Percentiles rank a stretch among this genome's conserved stretches.
Conservation (phyloP, 2,888 invertebrate genomes). For the Eueremaeus valkanovi region DNA sequence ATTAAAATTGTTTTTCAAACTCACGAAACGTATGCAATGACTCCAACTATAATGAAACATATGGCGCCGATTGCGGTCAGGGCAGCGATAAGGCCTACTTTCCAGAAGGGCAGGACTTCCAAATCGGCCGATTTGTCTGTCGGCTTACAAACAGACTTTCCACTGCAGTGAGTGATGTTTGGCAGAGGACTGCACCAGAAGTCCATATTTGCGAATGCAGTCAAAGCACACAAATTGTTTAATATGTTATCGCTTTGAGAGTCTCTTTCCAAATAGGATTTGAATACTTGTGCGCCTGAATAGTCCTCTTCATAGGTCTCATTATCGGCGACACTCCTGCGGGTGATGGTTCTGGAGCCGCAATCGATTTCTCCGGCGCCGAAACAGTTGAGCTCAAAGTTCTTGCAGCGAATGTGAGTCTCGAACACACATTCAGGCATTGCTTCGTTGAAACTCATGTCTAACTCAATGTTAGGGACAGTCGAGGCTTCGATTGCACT, state of each 20-base stretch:
- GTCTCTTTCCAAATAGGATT: neutral
- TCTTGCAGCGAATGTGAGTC: conserved; percentile 1
- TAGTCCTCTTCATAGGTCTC: neutral
- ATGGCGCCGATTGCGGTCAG: conserved; percentile 36
- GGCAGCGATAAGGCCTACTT: conserved; percentile 32
- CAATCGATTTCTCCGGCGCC: conserved; percentile 25
- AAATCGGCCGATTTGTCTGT: neutral
- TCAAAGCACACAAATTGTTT: conserved; percentile 15
- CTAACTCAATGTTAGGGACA: neutral
- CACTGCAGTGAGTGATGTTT: neutral
- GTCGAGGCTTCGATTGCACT: neutral
- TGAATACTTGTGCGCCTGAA: neutral
- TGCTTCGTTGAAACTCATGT: neutral
- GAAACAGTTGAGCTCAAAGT: neutral
- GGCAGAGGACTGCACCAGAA: conserved; percentile 4
- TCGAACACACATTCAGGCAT: conserved; percentile 6
- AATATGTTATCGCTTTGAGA: neutral
- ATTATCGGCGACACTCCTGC: neutral
- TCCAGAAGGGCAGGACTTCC: conserved; percentile 16
- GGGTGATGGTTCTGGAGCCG: neutral
- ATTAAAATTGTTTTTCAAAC: conserved; percentile 8
- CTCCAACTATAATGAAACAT: conserved; percentile 26
- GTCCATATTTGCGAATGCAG: neutral
- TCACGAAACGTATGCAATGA: conserved; percentile 39
- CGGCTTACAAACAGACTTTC: conserved; percentile 18